Evolutionary conservation across 2,888 invertebrate genomes (phyloP), one percentile per base, ranked within the genome.

Genomic region (Pyralis farinalis): DNA sequence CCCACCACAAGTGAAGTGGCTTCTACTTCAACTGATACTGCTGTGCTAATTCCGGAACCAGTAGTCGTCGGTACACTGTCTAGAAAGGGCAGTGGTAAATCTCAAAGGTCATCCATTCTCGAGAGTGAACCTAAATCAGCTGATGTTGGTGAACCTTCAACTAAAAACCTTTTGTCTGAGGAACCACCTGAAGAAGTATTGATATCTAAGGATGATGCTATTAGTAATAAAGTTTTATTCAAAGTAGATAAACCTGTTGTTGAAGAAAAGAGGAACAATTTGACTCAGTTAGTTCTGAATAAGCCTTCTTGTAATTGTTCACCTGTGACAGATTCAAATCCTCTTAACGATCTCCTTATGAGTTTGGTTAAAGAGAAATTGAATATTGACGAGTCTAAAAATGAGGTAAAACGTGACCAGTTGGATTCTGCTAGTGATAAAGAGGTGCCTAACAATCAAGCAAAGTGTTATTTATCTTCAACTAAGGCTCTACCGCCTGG

Each of bases 401-500:
- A 94, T 67, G 91, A 92, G 58, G 89, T 87, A 9, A 91, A 92
- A 51, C 90, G 83, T 53, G 90, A 90, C 45, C 90, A 90, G 43
- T 66, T 87, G 20, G 82, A 85, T 51, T 83, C 85, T 43, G 67
- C 65, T 21, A 64, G 64, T 43, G 81, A 91, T 25, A 90, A 90
- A 49, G 92, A 93, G 67, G 86, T 93, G 55, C 94, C 93, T 42
- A 94, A 94, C 66, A 94, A 94, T 78, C 92, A 92, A 71, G 85
- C 91, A 32, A 92, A 92, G 70, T 90, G 92, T 68, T 92, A 93
- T 53, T 87, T 92, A 53, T 81, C 91, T 31, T 91, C 91, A 27
- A 91, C 90, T 16, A 93, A 93, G 61, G 94, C 95, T 12, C 91
- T 97, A 44, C 97, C 97, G 33, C 96, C 96, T 6, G 96, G 97